Conservation (phyloP, 2,888 invertebrate genomes). For the Dicyrtoma fusca region DNA sequence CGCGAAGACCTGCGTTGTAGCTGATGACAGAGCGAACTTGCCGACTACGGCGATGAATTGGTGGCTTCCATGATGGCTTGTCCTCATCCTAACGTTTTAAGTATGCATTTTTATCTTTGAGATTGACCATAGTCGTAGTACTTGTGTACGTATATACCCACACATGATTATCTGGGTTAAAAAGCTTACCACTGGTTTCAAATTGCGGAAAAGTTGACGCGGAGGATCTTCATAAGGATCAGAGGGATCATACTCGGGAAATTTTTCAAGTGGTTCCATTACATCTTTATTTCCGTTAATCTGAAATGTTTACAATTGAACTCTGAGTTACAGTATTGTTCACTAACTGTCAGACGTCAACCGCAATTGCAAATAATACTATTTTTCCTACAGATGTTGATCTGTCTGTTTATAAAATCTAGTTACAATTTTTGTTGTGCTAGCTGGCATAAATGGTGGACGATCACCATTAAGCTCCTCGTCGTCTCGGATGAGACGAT, state of each 20-base stretch:
- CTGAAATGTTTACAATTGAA: constrained; percentile 7
- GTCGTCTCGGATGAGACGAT: constrained; percentile 33
- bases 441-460: constrained; percentile 47
- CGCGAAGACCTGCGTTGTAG: constrained; percentile 49
- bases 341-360: too few relatives aligned
- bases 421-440: constrained; percentile 38
- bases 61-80: constrained; percentile 46
- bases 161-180: not conserved
- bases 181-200: constrained; percentile 1
- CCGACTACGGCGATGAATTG: constrained; percentile 48
- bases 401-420: too few relatives aligned
- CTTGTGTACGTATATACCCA: too few relatives aligned
- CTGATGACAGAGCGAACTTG: constrained; percentile 46
- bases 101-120: too few relatives aligned
- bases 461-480: constrained; percentile 25
- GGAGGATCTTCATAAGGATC: constrained; percentile 39
- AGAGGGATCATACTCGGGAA: constrained; percentile 44
- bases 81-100: constrained; percentile 38
- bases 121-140: too few relatives aligned
- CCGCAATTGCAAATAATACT: too few relatives aligned
- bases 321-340: too few relatives aligned
- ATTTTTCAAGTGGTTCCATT: constrained; percentile 46
- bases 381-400: not conserved
- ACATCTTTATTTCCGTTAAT: constrained; percentile 56
- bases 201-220: constrained; percentile 2